Conservation (phyloP, 1,140 invertebrate species). For the Drosophila varians region DNA sequence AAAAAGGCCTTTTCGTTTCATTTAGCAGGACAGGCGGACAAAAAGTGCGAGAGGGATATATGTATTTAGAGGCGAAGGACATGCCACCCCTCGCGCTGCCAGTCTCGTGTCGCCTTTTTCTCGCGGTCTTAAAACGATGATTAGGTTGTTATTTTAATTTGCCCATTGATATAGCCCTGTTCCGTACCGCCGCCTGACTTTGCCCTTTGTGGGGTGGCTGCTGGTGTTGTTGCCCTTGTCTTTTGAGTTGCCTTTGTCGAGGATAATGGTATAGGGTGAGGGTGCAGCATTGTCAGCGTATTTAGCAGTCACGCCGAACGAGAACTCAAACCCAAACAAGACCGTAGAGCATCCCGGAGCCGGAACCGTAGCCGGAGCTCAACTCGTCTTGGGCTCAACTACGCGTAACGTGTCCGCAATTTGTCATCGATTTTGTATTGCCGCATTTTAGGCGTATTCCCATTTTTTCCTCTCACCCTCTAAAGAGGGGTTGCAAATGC, state of each 20-base stretch:
- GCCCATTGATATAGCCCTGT: conserved; percentile 83
- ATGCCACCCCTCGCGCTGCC: conserved; percentile 20
- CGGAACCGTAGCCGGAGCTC: no score
- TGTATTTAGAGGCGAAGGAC: not conserved
- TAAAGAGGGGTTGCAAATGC: conserved; percentile 45
- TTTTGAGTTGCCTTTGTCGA: conserved; percentile 21
- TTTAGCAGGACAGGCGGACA: conserved; percentile 60
- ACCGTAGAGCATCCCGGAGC: conserved; percentile 4
- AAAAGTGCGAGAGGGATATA: not conserved
- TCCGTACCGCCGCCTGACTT: conserved; percentile 48
- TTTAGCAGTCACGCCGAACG: conserved; percentile 76
- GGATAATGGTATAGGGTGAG: not conserved
- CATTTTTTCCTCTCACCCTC: conserved; percentile 2
- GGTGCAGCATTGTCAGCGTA: conserved; percentile 68
- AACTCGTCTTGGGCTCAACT: conserved; percentile 79
- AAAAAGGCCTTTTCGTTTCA: conserved; percentile 80
- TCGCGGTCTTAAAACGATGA: conserved; percentile 84
- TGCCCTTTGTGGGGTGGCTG: conserved; percentile 72
- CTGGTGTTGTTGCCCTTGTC: conserved; percentile 58
- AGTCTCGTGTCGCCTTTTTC: conserved; percentile 70
- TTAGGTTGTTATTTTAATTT: conserved; percentile 84
- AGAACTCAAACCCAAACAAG: conserved; percentile 11
- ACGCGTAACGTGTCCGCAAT: conserved; percentile 84
- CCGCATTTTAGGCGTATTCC: conserved; percentile 63
- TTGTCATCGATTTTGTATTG: conserved; percentile 84